A percentile compares a stretch with the other conserved stretches of the same genome.
Evolutionary conservation across 1,140 invertebrate genomes (phyloP).

Genomic region (Drosophila varians): DNA sequence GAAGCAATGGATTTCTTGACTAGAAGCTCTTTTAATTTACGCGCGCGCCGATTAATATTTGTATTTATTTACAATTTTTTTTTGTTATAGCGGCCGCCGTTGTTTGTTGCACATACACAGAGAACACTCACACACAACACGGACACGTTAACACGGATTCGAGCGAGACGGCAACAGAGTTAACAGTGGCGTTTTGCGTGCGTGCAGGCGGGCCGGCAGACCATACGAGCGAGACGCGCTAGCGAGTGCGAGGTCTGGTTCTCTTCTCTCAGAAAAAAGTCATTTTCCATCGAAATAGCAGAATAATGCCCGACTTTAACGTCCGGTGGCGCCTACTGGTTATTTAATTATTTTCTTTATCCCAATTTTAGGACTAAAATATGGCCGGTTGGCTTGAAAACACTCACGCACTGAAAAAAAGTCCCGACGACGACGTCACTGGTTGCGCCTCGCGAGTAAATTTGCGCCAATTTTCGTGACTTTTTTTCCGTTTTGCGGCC

Average conservation of each 20-base stretch:
- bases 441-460: conserved; percentile 30
- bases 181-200: conserved; percentile 4
- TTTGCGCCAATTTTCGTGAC: conserved; percentile 38
- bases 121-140: conserved; percentile 34
- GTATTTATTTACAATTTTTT: conserved; percentile 56
- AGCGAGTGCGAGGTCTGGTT: conserved; percentile 20
- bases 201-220: conserved; percentile 23
- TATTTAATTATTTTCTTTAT: conserved; percentile 27
- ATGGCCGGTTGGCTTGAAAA: conserved; percentile 1
- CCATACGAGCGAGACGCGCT: conserved; percentile 19
- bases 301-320: conserved; percentile 41
- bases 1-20: background rate
- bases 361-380: background rate
- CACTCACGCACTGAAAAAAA: conserved; percentile 1
- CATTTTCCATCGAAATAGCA: conserved; percentile 3
- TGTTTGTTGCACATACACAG: conserved; percentile 47
- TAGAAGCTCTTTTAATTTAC: background rate
- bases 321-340: conserved; percentile 3
- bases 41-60: conserved; percentile 10
- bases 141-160: conserved; percentile 48
- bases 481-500: background rate
- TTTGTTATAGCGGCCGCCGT: conserved; percentile 30
- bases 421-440: conserved; percentile 17
- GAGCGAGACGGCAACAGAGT: conserved; percentile 33
- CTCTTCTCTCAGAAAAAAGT: conserved; percentile 5